phyloP scores from a whole-genome alignment of 2,113 vertebrate genomes.

The Brachypteracias leptosomus region DNA sequence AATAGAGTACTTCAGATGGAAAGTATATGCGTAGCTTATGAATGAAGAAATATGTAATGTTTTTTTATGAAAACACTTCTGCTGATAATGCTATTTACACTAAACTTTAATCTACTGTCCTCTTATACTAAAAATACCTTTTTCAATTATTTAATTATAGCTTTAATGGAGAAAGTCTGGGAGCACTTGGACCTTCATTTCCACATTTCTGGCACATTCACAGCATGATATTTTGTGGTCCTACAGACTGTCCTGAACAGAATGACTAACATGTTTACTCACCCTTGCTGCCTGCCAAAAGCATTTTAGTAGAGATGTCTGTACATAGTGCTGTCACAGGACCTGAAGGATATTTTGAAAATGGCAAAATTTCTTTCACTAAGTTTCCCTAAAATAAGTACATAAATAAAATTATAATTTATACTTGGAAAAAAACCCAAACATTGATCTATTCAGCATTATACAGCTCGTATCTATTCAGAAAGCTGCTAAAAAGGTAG shows the following conservation, averaged over 20 bases:
- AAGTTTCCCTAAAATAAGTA: conserved; percentile 66
- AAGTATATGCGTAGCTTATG: not conserved
- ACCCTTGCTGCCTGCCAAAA: conserved; percentile 70
- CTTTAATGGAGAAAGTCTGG: not conserved
- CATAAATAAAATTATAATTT: too few species aligned
- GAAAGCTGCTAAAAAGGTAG: not conserved
- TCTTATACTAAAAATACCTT: not conserved
- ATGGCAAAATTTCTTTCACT: conserved; percentile 68
- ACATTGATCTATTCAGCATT: not conserved
- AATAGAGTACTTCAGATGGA: not conserved
- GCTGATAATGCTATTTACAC: not conserved
- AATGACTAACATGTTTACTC: conserved; percentile 1
- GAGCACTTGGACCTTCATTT: not conserved
- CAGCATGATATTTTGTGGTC: not conserved
- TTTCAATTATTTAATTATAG: not conserved
- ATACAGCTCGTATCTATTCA: not conserved
- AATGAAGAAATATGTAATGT: not conserved
- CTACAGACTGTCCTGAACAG: not conserved
- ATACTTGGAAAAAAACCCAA: too few species aligned
- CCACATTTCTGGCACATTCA: not conserved
- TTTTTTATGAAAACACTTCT: not conserved
- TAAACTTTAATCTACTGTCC: not conserved
- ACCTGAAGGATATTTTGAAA: conserved; percentile 68
- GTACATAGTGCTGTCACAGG: conserved; percentile 65
- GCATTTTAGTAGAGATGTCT: conserved; percentile 46